Base-by-base conservation (phyloP, 1,140 invertebrate genomes). In the Drosophila equinoxialis region DNA sequence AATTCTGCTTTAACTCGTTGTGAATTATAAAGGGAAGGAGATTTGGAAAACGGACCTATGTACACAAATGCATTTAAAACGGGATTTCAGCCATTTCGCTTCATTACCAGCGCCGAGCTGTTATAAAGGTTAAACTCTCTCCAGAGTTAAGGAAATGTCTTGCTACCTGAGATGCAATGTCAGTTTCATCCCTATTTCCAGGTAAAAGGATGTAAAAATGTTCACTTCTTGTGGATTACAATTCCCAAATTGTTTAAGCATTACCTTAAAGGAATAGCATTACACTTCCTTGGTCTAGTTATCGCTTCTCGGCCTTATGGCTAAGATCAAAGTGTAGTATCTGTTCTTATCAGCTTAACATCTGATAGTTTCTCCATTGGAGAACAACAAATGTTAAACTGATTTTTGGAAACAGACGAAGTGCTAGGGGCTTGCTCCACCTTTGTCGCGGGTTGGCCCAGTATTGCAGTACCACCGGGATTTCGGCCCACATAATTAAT, bases 331-430 rank as follows among this genome's bases (percentile, higher is more conserved):
- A 93, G 92, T 93, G 92, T 93, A 93, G 93, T 93, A 93, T 94
- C 93, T 94, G 94, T 94, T 94, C 94, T 94, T 94, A 94, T 94
- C 93, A 94, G 94, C 93, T 94, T 94, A 94, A 94, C 94, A 94
- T 94, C 94, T 94, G 94, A 93, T 94, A 94, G 93, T 93, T 63
- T 63, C 61, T 63, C 61, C 61, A 63, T 63, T 63, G 61, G 61
- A 63, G 61, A 63, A 63, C 61, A 63, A 63, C 61, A 35, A 68
- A 60, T 60, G 41, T 48, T 68, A 59, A 48, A 78, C 74, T 64
- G 63, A 76, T 77, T 75, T 75, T 77, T 74, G 66, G 39, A 70
- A 74, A 59, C 33, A 65, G 61, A 70, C 48, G 60, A 68, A 77
- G 68, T 77, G 60, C 51, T 77, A 81, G 79, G 79, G 17, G 74